Base-by-base conservation (phyloP, 2,888 invertebrate species). In the Drymonia ruficornis region DNA sequence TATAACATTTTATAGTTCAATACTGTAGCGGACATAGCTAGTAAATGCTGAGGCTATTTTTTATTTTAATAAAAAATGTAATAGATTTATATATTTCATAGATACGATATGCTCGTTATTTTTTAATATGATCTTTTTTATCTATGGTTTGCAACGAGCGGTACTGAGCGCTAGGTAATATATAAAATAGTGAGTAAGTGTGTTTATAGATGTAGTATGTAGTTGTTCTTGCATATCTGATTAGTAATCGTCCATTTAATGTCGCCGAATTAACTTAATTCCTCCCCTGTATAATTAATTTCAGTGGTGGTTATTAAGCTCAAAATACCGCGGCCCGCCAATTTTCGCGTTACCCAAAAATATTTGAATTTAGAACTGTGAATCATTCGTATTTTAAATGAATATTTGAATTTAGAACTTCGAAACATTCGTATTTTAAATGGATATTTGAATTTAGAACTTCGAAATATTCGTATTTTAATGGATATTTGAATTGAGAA, bases 101-200 rank as follows among this genome's bases (percentile, higher is more conserved):
- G 65, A 63, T 67, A 79, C 75, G 61, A 79, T 80, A 75, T 70
- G 82, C 80, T 81, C 81, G 84, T 83, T 75, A 71, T 74, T 64
- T 75, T 72, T 55, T 53, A 53, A 71, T 67, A 70, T 67, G 65
- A 49, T 58, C 63, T 62, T 58, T 69, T 34, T 34, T 46, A 28
- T 16, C 56, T 63, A 59, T 67, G 59, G 45, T 67, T 70, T 67
- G 70, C 74, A 71, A 76, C 82, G 83, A 81, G 83, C 80, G 61
- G 82, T 82, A 82, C 82, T 82, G 82, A 82, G 67, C 65, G 74
- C 62, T 79, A 72, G 70, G 52, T 56, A 40, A 49, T 62, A 55
- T 55, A 63, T 53, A 53, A 38, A 38, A 12, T 40, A 45, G 15
- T 45, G n/a, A 3, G 38, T 80, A 80, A 80, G 80, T 63, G 81